Conservation (phyloP, 2,888 invertebrate species). For the Clostera curtula region DNA sequence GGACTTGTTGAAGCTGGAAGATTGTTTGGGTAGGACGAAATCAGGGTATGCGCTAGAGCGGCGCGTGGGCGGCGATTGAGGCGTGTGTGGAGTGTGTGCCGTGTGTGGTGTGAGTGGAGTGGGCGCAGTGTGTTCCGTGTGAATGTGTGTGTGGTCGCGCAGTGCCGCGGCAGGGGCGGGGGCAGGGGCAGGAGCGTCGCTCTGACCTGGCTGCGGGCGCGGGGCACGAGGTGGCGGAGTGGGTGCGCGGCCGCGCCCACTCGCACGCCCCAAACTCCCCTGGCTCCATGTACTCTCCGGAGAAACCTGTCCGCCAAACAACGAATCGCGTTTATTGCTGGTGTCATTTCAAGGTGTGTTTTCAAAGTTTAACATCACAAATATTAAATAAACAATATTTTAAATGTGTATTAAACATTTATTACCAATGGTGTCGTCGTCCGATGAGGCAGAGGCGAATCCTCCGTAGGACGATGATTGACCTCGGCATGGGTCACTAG, state of each 20-base stretch:
- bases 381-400: neutral
- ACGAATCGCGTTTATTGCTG: neutral
- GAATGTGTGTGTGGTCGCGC: slow-evolving; percentile 60
- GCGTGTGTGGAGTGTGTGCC: too few species aligned
- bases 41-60: slow-evolving; percentile 67
- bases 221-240: slow-evolving; percentile 69
- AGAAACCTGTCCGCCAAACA: slow-evolving; percentile 41
- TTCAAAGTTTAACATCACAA: too few species aligned
- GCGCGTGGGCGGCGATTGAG: slow-evolving; percentile 37
- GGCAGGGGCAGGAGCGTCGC: slow-evolving; percentile 31
- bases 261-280: slow-evolving; percentile 54
- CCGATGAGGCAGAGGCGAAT: slow-evolving; percentile 76
- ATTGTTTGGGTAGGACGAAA: slow-evolving; percentile 59
- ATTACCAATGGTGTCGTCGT: slow-evolving; percentile 73
- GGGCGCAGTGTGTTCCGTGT: slow-evolving; percentile 45
- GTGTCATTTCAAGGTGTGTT: too few species aligned
- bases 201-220: slow-evolving; percentile 40
- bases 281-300: slow-evolving; percentile 73
- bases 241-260: slow-evolving; percentile 64
- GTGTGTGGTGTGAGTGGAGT: slow-evolving; percentile 37
- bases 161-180: slow-evolving; percentile 32
- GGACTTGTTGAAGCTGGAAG: slow-evolving; percentile 59
- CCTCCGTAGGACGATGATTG: slow-evolving; percentile 75
- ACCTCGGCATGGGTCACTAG: slow-evolving; percentile 74
- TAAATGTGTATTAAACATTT: slow-evolving; percentile 1